Evolutionary conservation across 2,888 invertebrate species (phyloP).

Genomic region (Andrena fulva): DNA sequence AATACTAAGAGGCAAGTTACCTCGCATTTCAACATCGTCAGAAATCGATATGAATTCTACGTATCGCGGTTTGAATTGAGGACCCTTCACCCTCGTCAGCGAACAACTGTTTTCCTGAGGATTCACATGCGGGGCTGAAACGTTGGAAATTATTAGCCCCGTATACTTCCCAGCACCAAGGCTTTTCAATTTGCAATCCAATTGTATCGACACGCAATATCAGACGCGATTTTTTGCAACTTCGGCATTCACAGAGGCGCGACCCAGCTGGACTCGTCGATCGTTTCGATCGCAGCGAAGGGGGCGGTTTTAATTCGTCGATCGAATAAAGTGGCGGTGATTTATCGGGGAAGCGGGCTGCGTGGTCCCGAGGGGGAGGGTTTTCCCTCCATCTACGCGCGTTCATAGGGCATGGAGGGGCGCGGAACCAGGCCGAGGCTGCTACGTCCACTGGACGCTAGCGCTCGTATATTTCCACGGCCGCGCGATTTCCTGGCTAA

Average conservation of each 20-base stretch:
- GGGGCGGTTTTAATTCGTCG: conserved; percentile 56
- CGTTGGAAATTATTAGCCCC: no score
- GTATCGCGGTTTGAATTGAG: no score
- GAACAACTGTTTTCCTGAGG: no score
- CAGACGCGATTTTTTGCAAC: background rate
- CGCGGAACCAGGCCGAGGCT: conserved; percentile 18
- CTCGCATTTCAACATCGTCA: no score
- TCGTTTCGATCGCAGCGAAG: conserved; percentile 5
- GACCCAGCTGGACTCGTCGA: background rate
- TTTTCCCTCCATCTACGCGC: conserved; percentile 27
- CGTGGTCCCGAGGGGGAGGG: background rate
- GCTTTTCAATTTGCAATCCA: no score
- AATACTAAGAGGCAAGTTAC: no score
- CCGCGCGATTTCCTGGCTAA: conserved; percentile 68
- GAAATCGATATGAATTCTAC: no score
- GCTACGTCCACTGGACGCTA: conserved; percentile 33
- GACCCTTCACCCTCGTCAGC: no score
- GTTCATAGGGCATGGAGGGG: conserved; percentile 18
- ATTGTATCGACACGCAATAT: no score
- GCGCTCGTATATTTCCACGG: conserved; percentile 57
- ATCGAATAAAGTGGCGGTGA: conserved; percentile 48
- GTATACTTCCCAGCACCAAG: no score
- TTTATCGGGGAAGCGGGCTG: conserved; percentile 41
- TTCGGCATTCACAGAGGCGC: background rate
- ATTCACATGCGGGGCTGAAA: no score